These are phyloP conservation scores for Cheilosia urbana DNA, from an alignment of 2,888 invertebrate species.

Conservation along the genomic window DNA sequence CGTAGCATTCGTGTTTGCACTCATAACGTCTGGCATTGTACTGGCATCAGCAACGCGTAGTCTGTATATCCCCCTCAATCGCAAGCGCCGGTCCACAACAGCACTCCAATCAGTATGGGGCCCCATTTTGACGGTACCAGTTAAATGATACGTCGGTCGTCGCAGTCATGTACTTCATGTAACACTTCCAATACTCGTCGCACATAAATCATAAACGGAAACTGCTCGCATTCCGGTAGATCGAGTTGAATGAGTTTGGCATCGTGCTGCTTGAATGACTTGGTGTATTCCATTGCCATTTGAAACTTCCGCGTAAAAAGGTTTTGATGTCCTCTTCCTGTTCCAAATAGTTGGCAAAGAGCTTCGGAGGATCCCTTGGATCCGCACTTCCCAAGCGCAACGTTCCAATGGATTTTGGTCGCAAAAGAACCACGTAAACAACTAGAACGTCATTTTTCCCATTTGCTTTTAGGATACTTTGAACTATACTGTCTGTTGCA, in stretches of 20 bases:
- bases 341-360: constrained; percentile 86
- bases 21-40: no score
- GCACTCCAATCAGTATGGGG: constrained; percentile 85
- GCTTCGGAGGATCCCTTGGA: constrained; percentile 85
- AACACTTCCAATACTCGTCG: constrained; percentile 87
- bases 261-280: constrained; percentile 81
- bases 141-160: constrained; percentile 89
- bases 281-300: constrained; percentile 82
- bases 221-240: constrained; percentile 77
- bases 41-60: constrained; percentile 39
- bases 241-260: constrained; percentile 77
- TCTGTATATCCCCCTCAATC: constrained; percentile 87
- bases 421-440: constrained; percentile 79
- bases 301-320: constrained; percentile 80
- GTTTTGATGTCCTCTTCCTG: constrained; percentile 83
- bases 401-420: constrained; percentile 84
- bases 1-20: no score
- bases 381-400: constrained; percentile 84
- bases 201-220: constrained; percentile 79
- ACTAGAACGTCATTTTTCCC: constrained; percentile 76
- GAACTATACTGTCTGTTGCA: constrained; percentile 72
- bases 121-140: constrained; percentile 90
- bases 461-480: constrained; percentile 69
- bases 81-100: constrained; percentile 88
- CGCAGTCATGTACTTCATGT: constrained; percentile 86